Percentiles rank a stretch among this genome's conserved stretches.
phyloP scores from a whole-genome alignment of 2,888 invertebrate genomes.

The Tridacna gigas region DNA sequence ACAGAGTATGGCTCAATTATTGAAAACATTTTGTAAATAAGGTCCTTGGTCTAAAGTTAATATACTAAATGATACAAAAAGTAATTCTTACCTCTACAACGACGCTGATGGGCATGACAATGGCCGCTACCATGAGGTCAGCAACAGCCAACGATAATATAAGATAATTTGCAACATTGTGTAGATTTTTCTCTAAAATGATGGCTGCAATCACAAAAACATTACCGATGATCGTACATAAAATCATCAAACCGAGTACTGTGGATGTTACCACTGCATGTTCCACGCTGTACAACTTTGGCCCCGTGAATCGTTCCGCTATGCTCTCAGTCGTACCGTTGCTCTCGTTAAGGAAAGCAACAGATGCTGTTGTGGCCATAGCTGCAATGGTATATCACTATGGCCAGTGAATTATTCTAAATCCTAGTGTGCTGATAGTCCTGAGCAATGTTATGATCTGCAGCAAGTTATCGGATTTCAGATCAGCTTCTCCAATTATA shows the following conservation, averaged over 20 bases:
- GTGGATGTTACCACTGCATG: constrained; percentile 71
- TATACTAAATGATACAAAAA: neutral
- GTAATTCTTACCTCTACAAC: constrained; percentile 83
- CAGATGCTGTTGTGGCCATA: constrained; percentile 11
- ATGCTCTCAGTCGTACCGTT: constrained; percentile 12
- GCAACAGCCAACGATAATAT: constrained; percentile 98
- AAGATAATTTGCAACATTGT: constrained; percentile 97
- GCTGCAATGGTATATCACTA: neutral
- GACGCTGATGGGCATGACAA: constrained; percentile 88
- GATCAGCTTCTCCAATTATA: too few species aligned
- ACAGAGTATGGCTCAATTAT: too few species aligned
- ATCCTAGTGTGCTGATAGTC: too few species aligned
- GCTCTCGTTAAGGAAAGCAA: constrained; percentile 20
- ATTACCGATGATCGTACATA: constrained; percentile 97
- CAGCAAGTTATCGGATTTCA: too few species aligned
- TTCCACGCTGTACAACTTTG: constrained; percentile 62
- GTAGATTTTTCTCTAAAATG: constrained; percentile 95
- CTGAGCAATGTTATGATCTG: too few species aligned
- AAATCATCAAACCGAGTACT: constrained; percentile 91
- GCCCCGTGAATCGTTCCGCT: constrained; percentile 34
- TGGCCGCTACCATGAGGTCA: constrained; percentile 97
- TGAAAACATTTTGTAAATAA: too few species aligned
- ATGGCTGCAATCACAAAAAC: constrained; percentile 99
- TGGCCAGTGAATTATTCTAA: too few species aligned
- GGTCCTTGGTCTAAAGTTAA: too few species aligned